Base-by-base conservation (phyloP, 2,797 vertebrate species). In the Phrynocephalus vlangalii region DNA sequence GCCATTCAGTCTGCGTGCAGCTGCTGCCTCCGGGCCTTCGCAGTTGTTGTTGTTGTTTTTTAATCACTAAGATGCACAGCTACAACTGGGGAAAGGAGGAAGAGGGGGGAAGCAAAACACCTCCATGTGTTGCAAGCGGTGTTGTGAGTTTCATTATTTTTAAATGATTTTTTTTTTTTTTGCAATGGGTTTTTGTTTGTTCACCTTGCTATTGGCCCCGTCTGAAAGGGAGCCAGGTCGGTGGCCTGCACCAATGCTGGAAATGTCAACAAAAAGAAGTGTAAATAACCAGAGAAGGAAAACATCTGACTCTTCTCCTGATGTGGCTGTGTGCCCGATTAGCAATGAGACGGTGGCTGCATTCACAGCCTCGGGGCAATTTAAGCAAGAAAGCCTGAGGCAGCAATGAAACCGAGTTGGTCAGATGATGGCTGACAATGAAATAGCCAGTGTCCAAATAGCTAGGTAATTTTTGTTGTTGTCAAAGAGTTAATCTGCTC, bases 1-100 rank as follows among this genome's bases (percentile, higher is more conserved):
- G 92, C 85, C 66, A 77, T 83, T 83, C 63, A 87, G 50, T 28
- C n/a, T 92, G 73, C 30, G 84, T 92, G 92, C 94, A 94, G 89
- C 89, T 95, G 94, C 92, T 26, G 63, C 81, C 82, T 73, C 16
- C 33, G 79, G 60, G 90, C 80, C 63, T 24, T 33, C 2, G 1
- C 77, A 24, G 10, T 86, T 91, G 22, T 26, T 81, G 38, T 38
- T 38, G 38, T 44, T 44, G 3, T 44, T 86, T 90, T 88, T 48
- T 93, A 90, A 92, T 83, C 44, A 15, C 48, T 68, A 50, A 86
- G 20, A 60, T 71, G 66, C 0, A 56, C 4, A 2, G 86, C 67
- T 0, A 44, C 70, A 52, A 52, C 48, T 86, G 38, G 10, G 22
- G 24, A 26, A 82, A 71, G 38, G 28, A 38, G 77, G 76, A 68